Base-by-base conservation (phyloP, 2,113 vertebrate species). In the Centropus unirufus region DNA sequence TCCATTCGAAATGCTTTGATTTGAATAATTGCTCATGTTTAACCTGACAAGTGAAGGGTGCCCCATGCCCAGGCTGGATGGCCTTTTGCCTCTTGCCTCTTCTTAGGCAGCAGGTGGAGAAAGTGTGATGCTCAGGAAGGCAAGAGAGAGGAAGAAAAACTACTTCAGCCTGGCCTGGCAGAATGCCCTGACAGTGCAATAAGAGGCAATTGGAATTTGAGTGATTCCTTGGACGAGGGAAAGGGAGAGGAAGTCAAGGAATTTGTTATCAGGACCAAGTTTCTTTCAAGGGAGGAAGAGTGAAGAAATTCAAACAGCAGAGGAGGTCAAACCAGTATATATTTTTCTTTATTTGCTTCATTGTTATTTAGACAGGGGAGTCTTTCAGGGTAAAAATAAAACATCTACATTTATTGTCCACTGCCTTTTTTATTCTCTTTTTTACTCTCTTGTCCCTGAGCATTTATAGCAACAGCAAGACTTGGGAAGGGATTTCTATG, bases 61-160 rank as follows among this genome's bases (percentile, higher is more conserved):
- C 49, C 29, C 32, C 0, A 0, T 9, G 11, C 16, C 24, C 2
- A 0, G 23, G 44, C n/a, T 63, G 15, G 0, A 3, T 5, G 34
- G 44, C 19, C 40, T 68, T 44, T 54, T 26, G 16, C 58, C 39
- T 46, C 18, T 2, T 1, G 1, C 12, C 68, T 32, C 16, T 8
- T 68, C 51, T 46, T 30, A 9, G 32, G 1, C 39, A n/a, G 57
- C 2, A 30, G 32, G 51, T 42, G 15, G 21, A 55, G 40, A 40
- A 0, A 2, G 7, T 2, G 0, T 23, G 19, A 6, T 72, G 36
- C 63, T 72, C 2, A 1, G 23, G 7, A 42, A 40, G 24, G 21
- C 49, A 74, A n/a, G n/a, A n/a, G 55, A 32, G 39, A 54, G 66
- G 24, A 54, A 61, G 44, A 29, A 29, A 57, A 66, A 70, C 12